These are phyloP conservation scores for Calidris pugnax DNA, from an alignment of 2,113 vertebrate genomes.

Conservation along the genomic window DNA sequence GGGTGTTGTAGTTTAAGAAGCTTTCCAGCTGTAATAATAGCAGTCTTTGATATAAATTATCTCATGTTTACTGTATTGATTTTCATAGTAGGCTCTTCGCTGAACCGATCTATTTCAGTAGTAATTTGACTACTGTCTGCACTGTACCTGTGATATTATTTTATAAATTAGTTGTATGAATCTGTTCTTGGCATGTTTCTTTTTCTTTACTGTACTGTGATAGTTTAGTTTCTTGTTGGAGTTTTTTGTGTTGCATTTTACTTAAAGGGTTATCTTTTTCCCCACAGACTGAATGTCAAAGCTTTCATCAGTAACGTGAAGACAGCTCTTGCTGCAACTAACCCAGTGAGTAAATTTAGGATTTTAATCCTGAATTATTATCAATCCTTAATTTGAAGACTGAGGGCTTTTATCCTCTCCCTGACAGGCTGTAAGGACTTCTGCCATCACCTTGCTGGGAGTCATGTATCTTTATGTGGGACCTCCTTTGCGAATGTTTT, in stretches of 20 bases:
- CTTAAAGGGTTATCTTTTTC: not conserved
- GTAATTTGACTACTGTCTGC: not conserved
- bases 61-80: not conserved
- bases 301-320: slow-evolving; percentile 97
- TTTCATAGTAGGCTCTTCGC: not conserved
- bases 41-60: not conserved
- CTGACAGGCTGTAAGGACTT: slow-evolving; percentile 88
- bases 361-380: not conserved
- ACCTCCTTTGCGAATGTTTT: slow-evolving; percentile 93
- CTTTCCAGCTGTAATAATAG: not conserved
- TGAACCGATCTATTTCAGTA: not conserved
- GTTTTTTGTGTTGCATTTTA: not conserved
- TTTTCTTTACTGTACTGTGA: not conserved
- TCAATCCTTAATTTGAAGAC: not conserved
- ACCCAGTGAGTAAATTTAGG: slow-evolving; percentile 83
- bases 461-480: slow-evolving; percentile 97
- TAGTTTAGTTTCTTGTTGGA: not conserved
- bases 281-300: slow-evolving; percentile 91
- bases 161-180: not conserved
- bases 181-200: not conserved
- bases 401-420: slow-evolving; percentile 29
- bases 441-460: slow-evolving; percentile 91
- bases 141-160: not conserved
- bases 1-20: not conserved
- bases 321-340: slow-evolving; percentile 94